Evolutionary conservation across 2,888 invertebrate species (phyloP).

Genomic region (Theretra japonica): DNA sequence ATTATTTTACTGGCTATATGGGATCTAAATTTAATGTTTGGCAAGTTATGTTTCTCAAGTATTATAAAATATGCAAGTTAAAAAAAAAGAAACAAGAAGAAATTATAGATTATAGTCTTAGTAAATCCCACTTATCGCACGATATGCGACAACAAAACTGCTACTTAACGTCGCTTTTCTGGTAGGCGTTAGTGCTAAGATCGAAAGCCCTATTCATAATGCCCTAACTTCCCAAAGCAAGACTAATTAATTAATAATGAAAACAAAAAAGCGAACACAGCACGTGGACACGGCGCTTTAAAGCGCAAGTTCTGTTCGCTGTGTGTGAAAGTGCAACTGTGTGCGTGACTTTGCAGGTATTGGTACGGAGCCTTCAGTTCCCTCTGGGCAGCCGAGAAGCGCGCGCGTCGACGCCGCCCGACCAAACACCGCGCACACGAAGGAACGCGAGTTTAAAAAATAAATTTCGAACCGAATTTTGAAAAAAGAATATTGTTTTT

Average conservation of each 20-base stretch:
- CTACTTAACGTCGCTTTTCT: too few relatives aligned
- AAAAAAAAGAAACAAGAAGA: too few relatives aligned
- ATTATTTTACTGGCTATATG: too few relatives aligned
- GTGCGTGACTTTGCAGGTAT: conserved; percentile 82
- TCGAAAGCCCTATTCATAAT: too few relatives aligned
- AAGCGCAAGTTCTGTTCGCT: conserved; percentile 67
- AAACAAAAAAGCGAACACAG: conserved; percentile 45
- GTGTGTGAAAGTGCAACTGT: conserved; percentile 69
- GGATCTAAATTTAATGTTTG: too few relatives aligned
- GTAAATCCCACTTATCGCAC: too few relatives aligned
- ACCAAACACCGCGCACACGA: conserved; percentile 32
- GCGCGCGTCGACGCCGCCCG: conserved; percentile 42
- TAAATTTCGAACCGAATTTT: conserved; percentile 2
- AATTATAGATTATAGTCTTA: too few relatives aligned
- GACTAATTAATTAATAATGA: conserved; percentile 35
- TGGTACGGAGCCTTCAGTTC: conserved; percentile 68
- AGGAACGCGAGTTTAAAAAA: conserved; percentile 30
- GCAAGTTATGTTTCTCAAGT: too few relatives aligned
- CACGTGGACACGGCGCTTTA: conserved; percentile 70
- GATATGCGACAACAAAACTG: too few relatives aligned
- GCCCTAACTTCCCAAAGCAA: not conserved
- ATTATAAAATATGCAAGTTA: too few relatives aligned
- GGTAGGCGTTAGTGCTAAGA: too few relatives aligned
- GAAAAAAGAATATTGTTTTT: not conserved
- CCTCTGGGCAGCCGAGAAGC: conserved; percentile 64